A percentile compares a stretch with the other conserved stretches of the same genome.
phyloP scores from a whole-genome alignment of 2,113 vertebrate species.

The Oenanthe melanoleuca region DNA sequence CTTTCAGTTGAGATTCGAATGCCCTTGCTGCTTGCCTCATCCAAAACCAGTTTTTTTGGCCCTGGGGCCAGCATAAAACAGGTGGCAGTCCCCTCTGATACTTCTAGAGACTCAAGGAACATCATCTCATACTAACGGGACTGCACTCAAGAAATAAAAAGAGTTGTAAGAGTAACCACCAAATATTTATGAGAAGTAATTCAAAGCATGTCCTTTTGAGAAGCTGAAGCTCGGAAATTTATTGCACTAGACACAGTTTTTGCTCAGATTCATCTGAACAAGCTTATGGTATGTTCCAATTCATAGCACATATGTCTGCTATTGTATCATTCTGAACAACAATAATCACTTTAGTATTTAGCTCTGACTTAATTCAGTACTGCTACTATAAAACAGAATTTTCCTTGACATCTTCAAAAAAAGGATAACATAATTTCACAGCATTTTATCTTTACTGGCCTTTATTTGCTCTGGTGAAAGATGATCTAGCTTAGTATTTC shows the following conservation, averaged over 20 bases:
- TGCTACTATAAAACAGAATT: background rate
- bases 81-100: background rate
- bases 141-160: conserved; percentile 35
- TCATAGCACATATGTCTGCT: background rate
- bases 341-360: background rate
- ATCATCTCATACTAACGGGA: background rate
- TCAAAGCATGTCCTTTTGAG: background rate
- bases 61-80: background rate
- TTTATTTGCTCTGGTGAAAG: background rate
- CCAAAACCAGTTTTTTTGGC: conserved; percentile 19
- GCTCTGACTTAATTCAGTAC: background rate
- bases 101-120: background rate
- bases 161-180: conserved; percentile 17
- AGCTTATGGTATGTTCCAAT: background rate
- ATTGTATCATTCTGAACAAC: background rate
- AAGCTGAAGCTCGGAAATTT: conserved; percentile 3
- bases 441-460: background rate
- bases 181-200: conserved; percentile 7
- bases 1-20: conserved; percentile 28
- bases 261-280: background rate
- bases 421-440: background rate
- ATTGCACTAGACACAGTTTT: background rate
- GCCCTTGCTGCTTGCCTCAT: background rate
- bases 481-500: background rate
- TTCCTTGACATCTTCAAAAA: background rate